A percentile compares a stretch with the other conserved stretches of the same genome.
Evolutionary conservation across 2,797 vertebrate species (phyloP).

Genomic region (Coregonus sp.): DNA sequence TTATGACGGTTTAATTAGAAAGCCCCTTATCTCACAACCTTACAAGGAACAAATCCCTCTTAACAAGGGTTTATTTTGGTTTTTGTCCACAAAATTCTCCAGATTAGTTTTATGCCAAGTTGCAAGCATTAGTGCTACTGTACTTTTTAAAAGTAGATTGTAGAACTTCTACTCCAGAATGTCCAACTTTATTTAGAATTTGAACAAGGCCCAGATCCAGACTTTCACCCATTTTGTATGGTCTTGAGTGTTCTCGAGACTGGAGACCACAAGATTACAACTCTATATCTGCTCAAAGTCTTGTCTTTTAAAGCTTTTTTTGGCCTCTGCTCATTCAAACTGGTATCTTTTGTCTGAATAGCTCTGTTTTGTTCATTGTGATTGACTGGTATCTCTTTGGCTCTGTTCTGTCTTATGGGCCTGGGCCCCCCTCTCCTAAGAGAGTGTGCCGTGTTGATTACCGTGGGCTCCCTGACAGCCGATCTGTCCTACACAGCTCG

Average conservation of each 20-base stretch:
- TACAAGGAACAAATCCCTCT: too few relatives aligned
- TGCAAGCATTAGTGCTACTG: too few relatives aligned
- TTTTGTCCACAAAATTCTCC: not conserved
- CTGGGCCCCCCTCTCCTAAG: not conserved
- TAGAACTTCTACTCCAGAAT: too few relatives aligned
- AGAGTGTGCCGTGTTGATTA: not conserved
- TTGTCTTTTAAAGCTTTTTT: too few relatives aligned
- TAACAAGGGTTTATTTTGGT: not conserved
- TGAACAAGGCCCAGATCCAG: too few relatives aligned
- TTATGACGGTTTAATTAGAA: not conserved
- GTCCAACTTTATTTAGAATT: too few relatives aligned
- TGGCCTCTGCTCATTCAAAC: too few relatives aligned
- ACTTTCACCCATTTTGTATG: not conserved
- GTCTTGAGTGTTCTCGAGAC: not conserved
- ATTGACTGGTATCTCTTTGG: not conserved
- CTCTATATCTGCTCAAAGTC: too few relatives aligned
- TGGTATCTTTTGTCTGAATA: not conserved
- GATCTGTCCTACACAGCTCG: slow-evolving; percentile 13
- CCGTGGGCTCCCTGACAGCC: slow-evolving; percentile 1
- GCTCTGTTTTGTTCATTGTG: not conserved
- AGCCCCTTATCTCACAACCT: too few relatives aligned
- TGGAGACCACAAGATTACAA: too few relatives aligned
- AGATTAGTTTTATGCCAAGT: not conserved
- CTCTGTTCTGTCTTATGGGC: not conserved
- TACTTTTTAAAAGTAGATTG: too few relatives aligned